phyloP scores from a whole-genome alignment of 2,888 invertebrate genomes.

The Leptinotarsa tumamoca region DNA sequence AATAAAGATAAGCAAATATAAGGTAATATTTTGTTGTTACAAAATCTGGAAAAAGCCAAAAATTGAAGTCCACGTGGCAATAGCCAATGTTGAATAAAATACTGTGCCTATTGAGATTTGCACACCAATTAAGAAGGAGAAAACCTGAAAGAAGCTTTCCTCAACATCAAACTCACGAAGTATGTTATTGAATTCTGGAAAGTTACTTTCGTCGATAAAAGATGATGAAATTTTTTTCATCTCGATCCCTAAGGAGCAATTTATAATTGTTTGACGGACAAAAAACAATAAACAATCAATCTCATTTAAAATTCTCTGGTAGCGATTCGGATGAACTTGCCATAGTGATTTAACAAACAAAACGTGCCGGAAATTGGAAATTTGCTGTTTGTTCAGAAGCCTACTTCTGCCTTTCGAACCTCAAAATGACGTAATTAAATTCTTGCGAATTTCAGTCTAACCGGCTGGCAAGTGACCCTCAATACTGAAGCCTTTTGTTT shows the following conservation, averaged over 20 bases:
- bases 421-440: conserved; percentile 58
- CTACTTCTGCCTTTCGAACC: conserved; percentile 54
- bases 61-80: too few species aligned
- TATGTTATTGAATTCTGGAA: too few species aligned
- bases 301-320: conserved; percentile 50
- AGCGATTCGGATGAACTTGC: conserved; percentile 55
- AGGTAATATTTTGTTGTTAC: too few species aligned
- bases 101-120: too few species aligned
- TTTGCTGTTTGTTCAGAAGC: conserved; percentile 58
- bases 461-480: conserved; percentile 52
- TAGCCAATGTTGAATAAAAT: too few species aligned
- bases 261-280: background rate
- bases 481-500: conserved; percentile 43
- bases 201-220: too few species aligned
- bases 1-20: too few species aligned
- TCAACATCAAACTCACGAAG: too few species aligned
- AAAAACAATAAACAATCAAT: conserved; percentile 49
- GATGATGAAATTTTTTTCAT: background rate
- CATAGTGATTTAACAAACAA: conserved; percentile 57
- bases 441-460: conserved; percentile 54
- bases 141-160: too few species aligned
- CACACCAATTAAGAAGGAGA: too few species aligned
- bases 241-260: background rate
- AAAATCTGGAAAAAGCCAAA: too few species aligned
- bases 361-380: conserved; percentile 61